A percentile compares a stretch with the other conserved stretches of the same genome.
phyloP scores from a whole-genome alignment of 2,888 invertebrate species.

The Caenorhabditis sulstoni region DNA sequence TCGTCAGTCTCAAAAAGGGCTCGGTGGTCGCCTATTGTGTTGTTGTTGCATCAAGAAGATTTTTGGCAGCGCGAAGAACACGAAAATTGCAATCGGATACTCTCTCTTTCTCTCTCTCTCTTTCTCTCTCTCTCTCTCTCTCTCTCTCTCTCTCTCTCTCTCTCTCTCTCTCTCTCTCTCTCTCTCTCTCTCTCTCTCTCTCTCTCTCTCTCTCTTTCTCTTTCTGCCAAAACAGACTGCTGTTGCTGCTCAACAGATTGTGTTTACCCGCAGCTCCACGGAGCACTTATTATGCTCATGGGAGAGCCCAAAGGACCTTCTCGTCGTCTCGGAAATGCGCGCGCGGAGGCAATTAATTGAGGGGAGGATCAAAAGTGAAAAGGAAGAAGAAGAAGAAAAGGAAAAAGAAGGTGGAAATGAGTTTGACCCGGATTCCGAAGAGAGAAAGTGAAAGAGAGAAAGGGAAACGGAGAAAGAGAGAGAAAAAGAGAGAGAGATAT shows the following conservation, averaged over 20 bases:
- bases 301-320: constrained; percentile 6
- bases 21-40: no score
- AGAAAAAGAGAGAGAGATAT: constrained; percentile 17
- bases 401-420: constrained; percentile 24
- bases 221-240: no score
- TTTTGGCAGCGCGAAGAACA: no score
- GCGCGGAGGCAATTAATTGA: neutral
- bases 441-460: constrained; percentile 21
- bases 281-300: constrained; percentile 45
- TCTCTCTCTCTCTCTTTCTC: no score
- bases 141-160: no score
- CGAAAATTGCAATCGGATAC: no score
- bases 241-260: constrained; percentile 42
- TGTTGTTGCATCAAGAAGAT: no score
- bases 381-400: constrained; percentile 12
- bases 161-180: no score
- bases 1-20: no score
- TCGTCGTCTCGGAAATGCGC: neutral
- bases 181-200: no score
- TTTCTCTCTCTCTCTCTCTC: no score
- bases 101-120: no score
- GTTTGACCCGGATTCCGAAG: constrained; percentile 38
- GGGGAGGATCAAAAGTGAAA: constrained; percentile 14
- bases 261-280: constrained; percentile 19
- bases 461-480: neutral